These are phyloP conservation scores for Gambusia yucatana DNA, from an alignment of 2,797 vertebrate genomes.

Conservation along the genomic window DNA sequence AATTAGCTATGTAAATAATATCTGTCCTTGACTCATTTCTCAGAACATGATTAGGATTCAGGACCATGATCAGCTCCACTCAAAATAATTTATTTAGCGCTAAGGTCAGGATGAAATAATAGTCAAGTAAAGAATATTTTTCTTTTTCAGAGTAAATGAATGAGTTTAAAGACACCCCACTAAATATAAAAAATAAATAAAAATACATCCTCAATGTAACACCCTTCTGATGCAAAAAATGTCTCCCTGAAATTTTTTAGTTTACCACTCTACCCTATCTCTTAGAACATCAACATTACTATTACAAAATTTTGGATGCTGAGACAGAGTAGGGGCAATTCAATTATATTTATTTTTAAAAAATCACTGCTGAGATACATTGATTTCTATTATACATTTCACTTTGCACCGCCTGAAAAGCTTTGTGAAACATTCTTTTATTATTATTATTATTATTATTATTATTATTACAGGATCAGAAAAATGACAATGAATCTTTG, in stretches of 20 bases:
- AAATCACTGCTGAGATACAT: background rate
- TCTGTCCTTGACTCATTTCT: background rate
- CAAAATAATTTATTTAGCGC: background rate
- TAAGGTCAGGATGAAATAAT: background rate
- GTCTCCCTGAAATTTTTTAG: background rate
- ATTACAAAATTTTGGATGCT: background rate
- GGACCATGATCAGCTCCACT: background rate
- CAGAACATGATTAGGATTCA: background rate
- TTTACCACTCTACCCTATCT: background rate
- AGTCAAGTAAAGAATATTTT: background rate
- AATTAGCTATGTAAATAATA: background rate
- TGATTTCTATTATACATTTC: background rate
- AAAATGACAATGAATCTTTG: background rate
- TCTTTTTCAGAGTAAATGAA: background rate
- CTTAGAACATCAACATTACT: background rate
- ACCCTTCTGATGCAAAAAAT: background rate
- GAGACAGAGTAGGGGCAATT: background rate
- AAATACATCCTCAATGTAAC: background rate
- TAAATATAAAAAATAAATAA: background rate
- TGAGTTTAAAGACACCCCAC: background rate
- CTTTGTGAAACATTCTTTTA: background rate
- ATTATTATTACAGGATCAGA: background rate
- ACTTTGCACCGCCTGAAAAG: background rate
- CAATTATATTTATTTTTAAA: background rate
- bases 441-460: background rate